Conservation (phyloP, 2,888 invertebrate species). For the Strigamia crassipes region DNA sequence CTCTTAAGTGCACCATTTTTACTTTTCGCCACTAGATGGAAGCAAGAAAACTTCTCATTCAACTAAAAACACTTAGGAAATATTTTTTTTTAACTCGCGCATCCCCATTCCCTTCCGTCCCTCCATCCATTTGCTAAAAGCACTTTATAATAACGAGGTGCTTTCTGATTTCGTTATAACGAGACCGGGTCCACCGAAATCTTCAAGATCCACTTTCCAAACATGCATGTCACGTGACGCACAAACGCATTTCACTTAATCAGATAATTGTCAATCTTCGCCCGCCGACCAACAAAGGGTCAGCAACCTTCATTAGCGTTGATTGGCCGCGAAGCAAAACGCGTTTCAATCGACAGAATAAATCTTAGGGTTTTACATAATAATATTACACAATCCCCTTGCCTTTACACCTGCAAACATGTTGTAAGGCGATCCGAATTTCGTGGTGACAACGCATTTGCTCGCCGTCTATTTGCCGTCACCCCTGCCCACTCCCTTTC, state of each 20-base stretch:
- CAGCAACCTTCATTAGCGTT: background rate
- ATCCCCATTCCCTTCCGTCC: background rate
- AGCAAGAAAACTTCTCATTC: background rate
- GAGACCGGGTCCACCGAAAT: background rate
- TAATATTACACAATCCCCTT: background rate
- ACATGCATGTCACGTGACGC: background rate
- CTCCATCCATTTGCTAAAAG: conserved; percentile 10
- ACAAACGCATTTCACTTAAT: conserved; percentile 38
- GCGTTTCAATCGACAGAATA: conserved; percentile 7
- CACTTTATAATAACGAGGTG: background rate
- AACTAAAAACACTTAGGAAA: background rate
- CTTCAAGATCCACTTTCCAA: background rate
- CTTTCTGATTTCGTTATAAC: background rate
- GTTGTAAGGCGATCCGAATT: background rate
- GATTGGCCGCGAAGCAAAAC: background rate
- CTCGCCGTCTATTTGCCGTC: background rate
- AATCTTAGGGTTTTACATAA: conserved; percentile 1
- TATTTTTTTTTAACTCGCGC: background rate
- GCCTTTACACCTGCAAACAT: background rate
- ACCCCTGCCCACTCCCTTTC: background rate
- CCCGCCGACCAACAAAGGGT: background rate
- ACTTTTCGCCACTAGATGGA: conserved; percentile 10
- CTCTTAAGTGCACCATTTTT: conserved; percentile 4
- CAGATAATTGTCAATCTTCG: conserved; percentile 32
- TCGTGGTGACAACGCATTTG: background rate